These are phyloP conservation scores for Drosophila crucigera DNA, from an alignment of 2,888 invertebrate genomes.

Conservation along the genomic window DNA sequence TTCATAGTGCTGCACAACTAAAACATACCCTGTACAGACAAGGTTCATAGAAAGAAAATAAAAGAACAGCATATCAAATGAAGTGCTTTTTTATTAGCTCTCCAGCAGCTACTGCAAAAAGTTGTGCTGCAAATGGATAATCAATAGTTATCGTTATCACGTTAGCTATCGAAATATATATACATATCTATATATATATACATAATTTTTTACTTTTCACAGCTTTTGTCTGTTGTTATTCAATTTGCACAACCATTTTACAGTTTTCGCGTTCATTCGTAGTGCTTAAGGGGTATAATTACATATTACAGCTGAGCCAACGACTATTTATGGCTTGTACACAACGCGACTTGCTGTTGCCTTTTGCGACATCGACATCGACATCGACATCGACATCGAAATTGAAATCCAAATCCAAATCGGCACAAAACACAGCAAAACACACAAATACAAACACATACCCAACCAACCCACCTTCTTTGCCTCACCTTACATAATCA, in stretches of 20 bases:
- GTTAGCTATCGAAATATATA: too few species aligned
- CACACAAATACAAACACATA: too few species aligned
- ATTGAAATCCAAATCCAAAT: conserved; percentile 17
- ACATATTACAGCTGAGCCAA: conserved; percentile 23
- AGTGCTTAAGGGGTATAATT: conserved; percentile 16
- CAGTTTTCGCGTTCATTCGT: not conserved
- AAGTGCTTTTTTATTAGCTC: not conserved
- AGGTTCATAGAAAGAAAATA: not conserved
- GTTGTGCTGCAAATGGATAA: not conserved
- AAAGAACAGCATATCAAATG: not conserved
- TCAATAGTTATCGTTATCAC: not conserved
- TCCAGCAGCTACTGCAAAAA: not conserved
- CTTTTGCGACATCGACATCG: conserved; percentile 32
- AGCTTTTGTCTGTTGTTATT: not conserved
- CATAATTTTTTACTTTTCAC: not conserved
- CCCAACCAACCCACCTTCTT: not conserved
- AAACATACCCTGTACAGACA: not conserved
- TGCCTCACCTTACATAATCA: conserved; percentile 46
- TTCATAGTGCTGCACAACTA: not conserved
- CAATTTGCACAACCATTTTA: not conserved
- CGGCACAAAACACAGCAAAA: conserved; percentile 2
- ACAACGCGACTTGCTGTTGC: conserved; percentile 35
- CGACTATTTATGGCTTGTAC: conserved; percentile 40
- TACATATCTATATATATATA: not conserved
- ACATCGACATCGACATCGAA: conserved; percentile 19